A percentile compares a stretch with the other conserved stretches of the same genome.
Evolutionary conservation across 30 jellyfish, hydroid and myxozoan species (phyloP).

Genomic region (Catostylus mosaicus): DNA sequence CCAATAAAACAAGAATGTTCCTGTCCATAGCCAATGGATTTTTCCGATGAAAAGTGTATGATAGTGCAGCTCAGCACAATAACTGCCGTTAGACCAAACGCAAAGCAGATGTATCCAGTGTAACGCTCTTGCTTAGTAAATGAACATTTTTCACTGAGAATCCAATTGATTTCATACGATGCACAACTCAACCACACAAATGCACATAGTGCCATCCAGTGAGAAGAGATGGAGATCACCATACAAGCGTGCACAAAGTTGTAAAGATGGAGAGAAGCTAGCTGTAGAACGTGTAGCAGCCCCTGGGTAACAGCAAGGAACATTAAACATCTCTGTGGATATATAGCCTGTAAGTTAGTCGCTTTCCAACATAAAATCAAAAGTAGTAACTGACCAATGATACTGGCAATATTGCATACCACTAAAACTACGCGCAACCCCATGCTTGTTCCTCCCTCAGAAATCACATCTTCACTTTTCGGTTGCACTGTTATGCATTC

Average conservation of each 20-base stretch:
- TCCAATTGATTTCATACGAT: constrained; percentile 25
- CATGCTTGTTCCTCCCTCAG: background rate
- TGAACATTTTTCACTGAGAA: background rate
- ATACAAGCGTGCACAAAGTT: constrained; percentile 19
- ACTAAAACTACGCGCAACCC: background rate
- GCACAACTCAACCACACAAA: constrained; percentile 58
- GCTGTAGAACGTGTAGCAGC: constrained; percentile 42
- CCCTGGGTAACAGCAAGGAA: constrained; percentile 28
- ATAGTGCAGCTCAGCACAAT: constrained; percentile 33
- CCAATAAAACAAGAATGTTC: constrained; percentile 26
- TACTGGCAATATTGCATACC: constrained; percentile 30
- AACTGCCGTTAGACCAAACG: constrained; percentile 57
- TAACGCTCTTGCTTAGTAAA: constrained; percentile 37
- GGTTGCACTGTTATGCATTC: background rate
- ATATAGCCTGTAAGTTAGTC: constrained; percentile 1
- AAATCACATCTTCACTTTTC: background rate
- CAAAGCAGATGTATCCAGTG: constrained; percentile 29
- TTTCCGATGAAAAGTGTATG: constrained; percentile 37
- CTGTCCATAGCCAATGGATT: constrained; percentile 39
- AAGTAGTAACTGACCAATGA: constrained; percentile 11
- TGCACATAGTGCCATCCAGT: constrained; percentile 58
- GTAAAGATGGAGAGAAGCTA: constrained; percentile 1
- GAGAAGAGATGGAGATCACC: constrained; percentile 47
- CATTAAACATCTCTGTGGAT: constrained; percentile 35
- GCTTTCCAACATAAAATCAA: constrained; percentile 15